Evolutionary conservation across 2,113 vertebrate genomes (phyloP), one percentile per base, ranked within the genome.

Genomic region (Lethenteron reissneri): DNA sequence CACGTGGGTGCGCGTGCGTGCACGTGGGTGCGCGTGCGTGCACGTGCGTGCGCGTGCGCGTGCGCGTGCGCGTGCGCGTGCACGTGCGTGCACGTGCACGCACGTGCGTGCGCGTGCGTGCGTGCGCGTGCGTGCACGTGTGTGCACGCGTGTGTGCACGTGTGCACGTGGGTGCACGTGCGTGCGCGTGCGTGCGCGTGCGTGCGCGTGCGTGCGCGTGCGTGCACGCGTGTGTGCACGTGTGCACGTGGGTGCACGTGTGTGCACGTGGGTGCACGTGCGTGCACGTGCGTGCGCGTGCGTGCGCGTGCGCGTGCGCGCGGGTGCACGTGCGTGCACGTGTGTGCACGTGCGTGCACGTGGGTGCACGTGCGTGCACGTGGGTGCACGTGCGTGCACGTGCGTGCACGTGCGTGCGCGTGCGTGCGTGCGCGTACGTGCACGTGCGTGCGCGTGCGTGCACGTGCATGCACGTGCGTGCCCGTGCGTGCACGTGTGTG

Each of bases 151-250:
- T 62, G 59, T 62, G 59, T 62, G 59, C 9, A 9, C 59, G 59
- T 62, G 59, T 62, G 59, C 9, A 9, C 59, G 59, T 62, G 59
- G 9, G 59, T 62, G 59, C 9, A 9, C 59, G 59, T 62, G 59
- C 59, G 59, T 62, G 59, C 9, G 59, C 59, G 59, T 62, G 59
- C 59, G 59, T 62, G 59, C 59, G 59, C 59, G 59, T 62, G 59
- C 59, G 59, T 62, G 59, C 59, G 59, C 59, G 59, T 62, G 59
- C 59, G 59, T 62, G 59, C 59, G 59, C 59, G 59, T 62, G 59
- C 59, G 59, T 62, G 59, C 59, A 9, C 9, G 59, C 59, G 59
- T 9, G 59, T 62, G 59, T 9, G 59, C 9, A 9, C 59, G n/a
- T n/a, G n/a, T n/a, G n/a, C n/a, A n/a, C n/a, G n/a, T n/a, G n/a